These are phyloP conservation scores for Nothobranchius kuhntae DNA, from an alignment of 2,113 vertebrate species.

Conservation along the genomic window DNA sequence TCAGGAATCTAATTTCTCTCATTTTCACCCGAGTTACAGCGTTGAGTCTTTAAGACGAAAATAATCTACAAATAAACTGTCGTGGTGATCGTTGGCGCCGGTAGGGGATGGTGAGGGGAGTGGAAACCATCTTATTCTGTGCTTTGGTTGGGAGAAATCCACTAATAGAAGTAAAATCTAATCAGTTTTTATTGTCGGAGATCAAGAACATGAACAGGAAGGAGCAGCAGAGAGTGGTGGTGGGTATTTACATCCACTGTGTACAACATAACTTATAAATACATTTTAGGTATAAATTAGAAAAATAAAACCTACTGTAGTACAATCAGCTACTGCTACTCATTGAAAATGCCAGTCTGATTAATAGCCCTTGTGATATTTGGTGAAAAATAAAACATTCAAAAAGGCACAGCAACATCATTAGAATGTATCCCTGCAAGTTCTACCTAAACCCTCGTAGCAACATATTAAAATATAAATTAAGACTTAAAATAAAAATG, in stretches of 20 bases:
- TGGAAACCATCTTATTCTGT: constrained; percentile 34
- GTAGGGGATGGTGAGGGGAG: not conserved
- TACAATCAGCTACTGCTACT: constrained; percentile 73
- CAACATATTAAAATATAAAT: constrained; percentile 85
- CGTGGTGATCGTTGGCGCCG: too few relatives aligned
- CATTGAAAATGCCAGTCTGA: constrained; percentile 71
- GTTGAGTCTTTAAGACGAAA: not conserved
- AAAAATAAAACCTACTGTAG: constrained; percentile 69
- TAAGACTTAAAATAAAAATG: constrained; percentile 64
- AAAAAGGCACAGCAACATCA: constrained; percentile 77
- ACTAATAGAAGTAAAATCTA: constrained; percentile 6
- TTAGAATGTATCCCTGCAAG: constrained; percentile 77
- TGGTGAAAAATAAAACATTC: constrained; percentile 81
- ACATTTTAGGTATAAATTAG: constrained; percentile 88
- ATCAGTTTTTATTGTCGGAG: constrained; percentile 25
- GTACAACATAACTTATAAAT: constrained; percentile 93
- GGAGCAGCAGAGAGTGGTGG: constrained; percentile 37
- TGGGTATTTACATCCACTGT: constrained; percentile 83
- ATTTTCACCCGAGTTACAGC: not conserved
- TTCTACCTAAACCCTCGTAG: constrained; percentile 55
- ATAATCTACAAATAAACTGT: not conserved
- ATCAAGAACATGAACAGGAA: constrained; percentile 18
- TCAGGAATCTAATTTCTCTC: constrained; percentile 1
- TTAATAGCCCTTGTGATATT: constrained; percentile 79
- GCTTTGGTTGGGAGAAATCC: constrained; percentile 68